phyloP scores from a whole-genome alignment of 2,797 vertebrate species.

The Etheostoma nigrum region DNA sequence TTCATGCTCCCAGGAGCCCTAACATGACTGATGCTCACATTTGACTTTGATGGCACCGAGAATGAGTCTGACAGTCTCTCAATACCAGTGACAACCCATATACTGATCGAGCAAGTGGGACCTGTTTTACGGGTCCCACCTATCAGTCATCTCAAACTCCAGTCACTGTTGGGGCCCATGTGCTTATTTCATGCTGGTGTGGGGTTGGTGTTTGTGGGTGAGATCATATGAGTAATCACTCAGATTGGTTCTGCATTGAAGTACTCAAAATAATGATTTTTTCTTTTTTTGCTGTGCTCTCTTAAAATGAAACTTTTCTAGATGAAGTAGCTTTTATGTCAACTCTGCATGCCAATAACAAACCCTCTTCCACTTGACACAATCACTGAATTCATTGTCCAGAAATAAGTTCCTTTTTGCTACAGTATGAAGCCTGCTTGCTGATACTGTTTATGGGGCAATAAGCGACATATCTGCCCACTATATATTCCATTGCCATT shows the following conservation, averaged over 20 bases:
- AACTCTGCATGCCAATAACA: constrained; percentile 42
- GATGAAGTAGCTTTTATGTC: constrained; percentile 49
- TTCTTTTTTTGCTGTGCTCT: constrained; percentile 17
- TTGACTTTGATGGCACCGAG: constrained; percentile 75
- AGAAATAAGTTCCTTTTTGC: constrained; percentile 27
- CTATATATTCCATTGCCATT: constrained; percentile 35
- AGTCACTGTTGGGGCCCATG: constrained; percentile 40
- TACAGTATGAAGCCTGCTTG: constrained; percentile 4
- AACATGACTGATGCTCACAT: constrained; percentile 77
- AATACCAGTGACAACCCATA: constrained; percentile 75
- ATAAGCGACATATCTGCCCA: constrained; percentile 47
- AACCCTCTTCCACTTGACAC: constrained; percentile 27
- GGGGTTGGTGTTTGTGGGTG: constrained; percentile 38
- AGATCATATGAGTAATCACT: constrained; percentile 63
- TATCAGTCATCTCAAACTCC: constrained; percentile 71
- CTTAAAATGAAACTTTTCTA: constrained; percentile 40
- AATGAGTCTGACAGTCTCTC: constrained; percentile 77
- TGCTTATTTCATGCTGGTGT: constrained; percentile 53
- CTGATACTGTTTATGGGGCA: constrained; percentile 35
- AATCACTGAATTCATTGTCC: constrained; percentile 14
- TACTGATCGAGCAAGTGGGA: constrained; percentile 72
- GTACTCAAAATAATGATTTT: constrained; percentile 36
- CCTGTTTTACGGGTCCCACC: constrained; percentile 76
- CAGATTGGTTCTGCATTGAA: constrained; percentile 50
- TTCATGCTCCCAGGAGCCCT: constrained; percentile 69